Evolutionary conservation across 1,140 invertebrate species (phyloP).

Genomic region (Drosophila simulans): DNA sequence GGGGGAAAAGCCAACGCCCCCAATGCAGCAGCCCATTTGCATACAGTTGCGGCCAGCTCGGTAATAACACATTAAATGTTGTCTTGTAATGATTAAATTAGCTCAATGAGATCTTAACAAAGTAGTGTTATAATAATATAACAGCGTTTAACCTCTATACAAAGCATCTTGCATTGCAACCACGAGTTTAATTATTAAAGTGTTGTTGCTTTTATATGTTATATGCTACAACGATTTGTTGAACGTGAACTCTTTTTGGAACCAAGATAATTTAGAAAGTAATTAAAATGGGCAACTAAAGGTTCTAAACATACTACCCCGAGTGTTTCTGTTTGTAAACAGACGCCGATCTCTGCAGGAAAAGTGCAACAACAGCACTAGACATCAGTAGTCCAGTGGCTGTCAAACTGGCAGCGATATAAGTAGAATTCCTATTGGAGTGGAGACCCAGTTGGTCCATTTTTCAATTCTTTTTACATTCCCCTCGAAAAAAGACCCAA

Average conservation of each 20-base stretch:
- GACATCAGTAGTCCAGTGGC: constrained; percentile 17
- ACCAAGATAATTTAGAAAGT: neutral
- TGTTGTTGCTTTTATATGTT: too few relatives aligned
- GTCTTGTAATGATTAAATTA: neutral
- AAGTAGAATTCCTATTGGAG: constrained; percentile 61
- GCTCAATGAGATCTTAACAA: neutral
- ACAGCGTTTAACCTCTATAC: too few relatives aligned
- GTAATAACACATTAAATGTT: constrained; percentile 11
- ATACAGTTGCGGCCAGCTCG: constrained; percentile 8
- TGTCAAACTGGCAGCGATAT: constrained; percentile 43
- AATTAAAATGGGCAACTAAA: neutral
- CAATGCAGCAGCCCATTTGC: constrained; percentile 10
- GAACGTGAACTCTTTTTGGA: too few relatives aligned
- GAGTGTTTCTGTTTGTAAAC: constrained; percentile 14
- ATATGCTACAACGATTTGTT: too few relatives aligned
- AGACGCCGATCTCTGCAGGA: constrained; percentile 33
- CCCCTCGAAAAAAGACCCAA: constrained; percentile 11
- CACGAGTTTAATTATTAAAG: too few relatives aligned
- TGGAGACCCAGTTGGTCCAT: constrained; percentile 74
- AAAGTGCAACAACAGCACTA: constrained; percentile 29
- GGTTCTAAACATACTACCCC: neutral
- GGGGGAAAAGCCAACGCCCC: constrained; percentile 33
- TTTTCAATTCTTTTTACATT: constrained; percentile 64
- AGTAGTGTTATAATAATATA: neutral
- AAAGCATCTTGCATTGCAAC: too few relatives aligned